Evolutionary conservation across 2,797 vertebrate genomes (phyloP), one percentile per base, ranked within the genome.

Genomic region (Coracias cyanogaster): DNA sequence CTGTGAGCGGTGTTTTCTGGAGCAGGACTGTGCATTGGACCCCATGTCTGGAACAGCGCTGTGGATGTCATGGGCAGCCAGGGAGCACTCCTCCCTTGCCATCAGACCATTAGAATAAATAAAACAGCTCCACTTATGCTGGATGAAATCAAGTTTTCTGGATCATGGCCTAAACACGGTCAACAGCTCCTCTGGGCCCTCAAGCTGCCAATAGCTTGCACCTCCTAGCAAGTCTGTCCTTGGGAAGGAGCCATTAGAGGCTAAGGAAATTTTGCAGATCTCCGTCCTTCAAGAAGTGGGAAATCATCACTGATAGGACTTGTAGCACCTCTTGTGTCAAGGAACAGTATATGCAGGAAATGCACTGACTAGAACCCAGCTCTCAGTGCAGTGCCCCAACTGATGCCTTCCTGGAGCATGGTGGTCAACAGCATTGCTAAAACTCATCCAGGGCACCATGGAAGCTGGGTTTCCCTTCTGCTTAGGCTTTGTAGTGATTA

Each of bases 131-230:
- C 66, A 2, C 72, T 96, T 93, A 71, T 3, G 16, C 90, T 96
- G 95, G 95, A 96, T 97, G 95, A 95, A 96, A 92, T 96, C 94
- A 95, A 93, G 93, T 81, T 78, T 78, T 94, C 95, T 97, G 96
- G 96, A 95, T 65, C 48, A 3, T 5, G 89, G 96, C 96, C 96
- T 96, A 92, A 96, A 97, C 96, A 97, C 96, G 83, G 96, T 96
- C 96, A 96, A 93, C 86, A 86, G 96, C 93, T 97, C 96, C 96
- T 95, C 90, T 96, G 96, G 96, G 96, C 69, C 96, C 61, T 87
- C 1, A 5, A 85, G 91, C 97, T 97, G 96, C 97, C 97, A 97
- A 95, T 69, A 97, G 90, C 84, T 95, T 96, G 84, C 94, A 96
- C 96, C 93, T 96, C 96, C 93, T 96, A 95, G 96, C 21, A 67